Conservation (phyloP, 2,888 invertebrate genomes). For the Drosophila algonquin region DNA sequence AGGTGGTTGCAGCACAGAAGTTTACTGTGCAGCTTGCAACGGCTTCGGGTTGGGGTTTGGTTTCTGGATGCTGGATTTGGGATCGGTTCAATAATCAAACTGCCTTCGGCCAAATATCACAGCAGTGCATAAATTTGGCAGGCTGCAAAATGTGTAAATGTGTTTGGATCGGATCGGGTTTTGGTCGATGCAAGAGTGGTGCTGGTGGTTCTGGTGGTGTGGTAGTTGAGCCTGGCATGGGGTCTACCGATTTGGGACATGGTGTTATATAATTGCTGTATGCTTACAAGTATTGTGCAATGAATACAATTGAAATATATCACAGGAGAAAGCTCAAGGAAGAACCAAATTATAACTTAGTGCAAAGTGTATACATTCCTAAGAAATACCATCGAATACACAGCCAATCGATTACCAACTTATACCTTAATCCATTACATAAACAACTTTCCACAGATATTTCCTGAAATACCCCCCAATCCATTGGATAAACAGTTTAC, state of each 20-base stretch:
- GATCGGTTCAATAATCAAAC: conserved; percentile 68
- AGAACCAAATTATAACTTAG: conserved; percentile 1
- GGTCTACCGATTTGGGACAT: conserved; percentile 31
- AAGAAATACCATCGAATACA: background rate
- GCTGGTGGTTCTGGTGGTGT: background rate
- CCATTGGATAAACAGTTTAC: conserved; percentile 37
- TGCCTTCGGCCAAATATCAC: conserved; percentile 65
- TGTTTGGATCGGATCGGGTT: conserved; percentile 7
- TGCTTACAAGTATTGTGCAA: conserved; percentile 20
- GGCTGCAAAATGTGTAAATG: conserved; percentile 30
- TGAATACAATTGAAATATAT: conserved; percentile 26
- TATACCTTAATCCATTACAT: conserved; percentile 1
- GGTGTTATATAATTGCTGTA: conserved; percentile 34
- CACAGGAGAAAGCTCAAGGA: conserved; percentile 12
- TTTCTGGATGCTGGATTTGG: conserved; percentile 15
- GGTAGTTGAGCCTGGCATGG: conserved; percentile 28
- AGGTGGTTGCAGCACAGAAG: conserved; percentile 57
- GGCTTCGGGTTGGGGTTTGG: background rate
- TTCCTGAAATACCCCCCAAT: background rate
- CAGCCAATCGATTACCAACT: background rate
- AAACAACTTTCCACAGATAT: conserved; percentile 18
- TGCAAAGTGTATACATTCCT: too few species aligned
- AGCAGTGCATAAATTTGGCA: conserved; percentile 62
- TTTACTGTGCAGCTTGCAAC: conserved; percentile 26
- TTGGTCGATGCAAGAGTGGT: background rate